Evolutionary conservation across 2,888 invertebrate species (phyloP), one percentile per base, ranked within the genome.

Genomic region (Agrotis ipsilon): DNA sequence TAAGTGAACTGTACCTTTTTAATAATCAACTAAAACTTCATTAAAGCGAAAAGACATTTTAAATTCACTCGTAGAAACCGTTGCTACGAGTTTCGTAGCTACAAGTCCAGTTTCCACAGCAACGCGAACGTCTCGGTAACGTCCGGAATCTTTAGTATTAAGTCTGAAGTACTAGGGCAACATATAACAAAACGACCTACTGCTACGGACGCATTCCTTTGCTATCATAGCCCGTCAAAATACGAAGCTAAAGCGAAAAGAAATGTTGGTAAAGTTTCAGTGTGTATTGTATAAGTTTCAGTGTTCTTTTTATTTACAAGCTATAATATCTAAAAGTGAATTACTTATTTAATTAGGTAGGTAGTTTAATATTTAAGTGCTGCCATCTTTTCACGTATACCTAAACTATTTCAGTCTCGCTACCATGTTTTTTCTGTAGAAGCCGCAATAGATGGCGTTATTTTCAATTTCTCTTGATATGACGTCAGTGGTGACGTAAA

Each of bases 381-480:
- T 59, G 62, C 72, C 73, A 78, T 63, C 78, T 76, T 2, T 45
- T 51, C 0, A 24, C 0, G 16, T 9, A 1, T 1, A 6, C 2
- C 1, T 0, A 2, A 61, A 76, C 58, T 39, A 5, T 46, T 39
- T 3, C 6, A 21, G 1, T 49, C 49, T 18, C 43, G 9, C 13
- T 1, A 46, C 14, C 3, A 2, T 39, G 11, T 9, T 0, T 0
- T n/a, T 16, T 5, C 0, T 4, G 14, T n/a, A 13, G 21, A n/a
- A 1, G 18, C 18, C 3, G 0, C 7, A 14, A 32, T 7, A 76
- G 78, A 72, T 72, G 78, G 76, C 73, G 78, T 32, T 66, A 27
- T 18, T 27, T 27, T n/a, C 6, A 3, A 6, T 51, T n/a, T 21
- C 7, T 1, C 18, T 13, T 43, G 11, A 5, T 7, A 32, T 52